phyloP scores from a whole-genome alignment of 2,797 vertebrate genomes.

The Molossus molossus region DNA sequence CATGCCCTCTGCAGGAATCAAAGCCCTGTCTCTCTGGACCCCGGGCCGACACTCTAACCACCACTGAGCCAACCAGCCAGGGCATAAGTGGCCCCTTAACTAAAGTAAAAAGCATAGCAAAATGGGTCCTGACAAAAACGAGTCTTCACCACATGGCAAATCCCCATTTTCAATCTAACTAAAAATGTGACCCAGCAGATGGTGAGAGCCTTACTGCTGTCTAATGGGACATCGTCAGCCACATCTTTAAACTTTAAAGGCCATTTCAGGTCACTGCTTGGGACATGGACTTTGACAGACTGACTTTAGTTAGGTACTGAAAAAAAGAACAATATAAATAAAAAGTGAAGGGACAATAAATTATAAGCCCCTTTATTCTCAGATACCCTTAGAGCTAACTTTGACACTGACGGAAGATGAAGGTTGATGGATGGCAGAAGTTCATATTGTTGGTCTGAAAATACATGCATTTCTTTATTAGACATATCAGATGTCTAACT shows the following conservation, averaged over 20 bases:
- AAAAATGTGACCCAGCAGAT: conserved; percentile 53
- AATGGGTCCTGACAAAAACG: background rate
- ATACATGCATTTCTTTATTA: background rate
- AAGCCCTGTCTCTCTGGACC: too few relatives aligned
- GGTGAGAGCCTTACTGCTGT: background rate
- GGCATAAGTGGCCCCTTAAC: background rate
- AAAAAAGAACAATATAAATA: conserved; percentile 4
- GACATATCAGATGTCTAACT: background rate
- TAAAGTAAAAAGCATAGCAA: background rate
- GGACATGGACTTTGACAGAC: background rate
- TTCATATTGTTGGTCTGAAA: background rate
- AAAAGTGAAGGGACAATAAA: background rate
- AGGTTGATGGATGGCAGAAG: background rate
- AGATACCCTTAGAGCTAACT: background rate
- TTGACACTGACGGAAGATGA: conserved; percentile 20
- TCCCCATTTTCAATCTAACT: conserved; percentile 55
- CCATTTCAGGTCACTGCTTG: conserved; percentile 49
- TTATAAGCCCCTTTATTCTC: background rate
- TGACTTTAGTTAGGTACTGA: background rate
- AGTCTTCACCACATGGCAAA: background rate
- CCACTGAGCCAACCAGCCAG: too few relatives aligned
- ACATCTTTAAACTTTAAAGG: background rate
- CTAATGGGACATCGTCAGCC: conserved; percentile 25
- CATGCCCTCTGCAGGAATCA: too few relatives aligned
- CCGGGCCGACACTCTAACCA: too few relatives aligned